These are phyloP conservation scores for Deroplatys truncata DNA, from an alignment of 2,888 invertebrate species.

Conservation along the genomic window DNA sequence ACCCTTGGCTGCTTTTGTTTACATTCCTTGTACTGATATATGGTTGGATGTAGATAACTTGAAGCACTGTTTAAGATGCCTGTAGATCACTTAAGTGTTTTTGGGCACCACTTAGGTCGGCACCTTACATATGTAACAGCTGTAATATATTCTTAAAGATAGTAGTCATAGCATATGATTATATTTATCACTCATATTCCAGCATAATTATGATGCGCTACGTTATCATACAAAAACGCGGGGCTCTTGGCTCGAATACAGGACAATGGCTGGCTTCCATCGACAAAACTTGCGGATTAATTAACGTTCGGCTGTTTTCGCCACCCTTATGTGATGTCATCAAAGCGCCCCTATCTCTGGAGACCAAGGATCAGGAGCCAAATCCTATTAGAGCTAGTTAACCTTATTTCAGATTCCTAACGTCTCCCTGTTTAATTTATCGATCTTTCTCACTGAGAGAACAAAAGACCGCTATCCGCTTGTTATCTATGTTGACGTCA, in stretches of 20 bases:
- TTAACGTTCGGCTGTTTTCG: neutral
- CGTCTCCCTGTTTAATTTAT: neutral
- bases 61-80: too few species aligned
- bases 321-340: neutral
- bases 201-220: neutral
- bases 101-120: too few species aligned
- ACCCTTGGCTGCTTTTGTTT: too few species aligned
- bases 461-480: neutral
- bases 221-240: neutral
- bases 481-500: neutral
- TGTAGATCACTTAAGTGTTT: too few species aligned
- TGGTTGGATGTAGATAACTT: too few species aligned
- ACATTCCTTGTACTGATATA: too few species aligned
- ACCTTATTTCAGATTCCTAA: neutral
- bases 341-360: neutral
- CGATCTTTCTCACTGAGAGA: neutral
- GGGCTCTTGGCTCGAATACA: too few species aligned
- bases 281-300: neutral
- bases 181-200: too few species aligned
- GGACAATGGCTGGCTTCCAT: neutral
- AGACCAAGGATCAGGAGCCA: neutral
- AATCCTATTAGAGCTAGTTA: neutral
- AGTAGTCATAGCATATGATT: too few species aligned
- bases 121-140: too few species aligned
- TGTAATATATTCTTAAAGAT: too few species aligned